Percentiles rank a stretch among this genome's conserved stretches.
Evolutionary conservation across 2,113 vertebrate species (phyloP).

Genomic region (Malurus cyaneus): DNA sequence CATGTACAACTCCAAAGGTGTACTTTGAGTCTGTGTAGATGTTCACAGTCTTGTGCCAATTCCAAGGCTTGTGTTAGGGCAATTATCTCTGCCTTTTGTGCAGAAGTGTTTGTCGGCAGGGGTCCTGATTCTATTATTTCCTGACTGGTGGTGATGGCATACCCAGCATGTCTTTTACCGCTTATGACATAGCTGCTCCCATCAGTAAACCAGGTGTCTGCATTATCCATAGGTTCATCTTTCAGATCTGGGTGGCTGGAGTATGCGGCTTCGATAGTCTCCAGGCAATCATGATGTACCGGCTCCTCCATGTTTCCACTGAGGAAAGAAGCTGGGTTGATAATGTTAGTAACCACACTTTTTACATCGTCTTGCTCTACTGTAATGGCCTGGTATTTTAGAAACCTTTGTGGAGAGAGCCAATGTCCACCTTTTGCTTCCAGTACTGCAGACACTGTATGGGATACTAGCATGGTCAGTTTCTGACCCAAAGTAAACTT

Average conservation of each 20-base stretch:
- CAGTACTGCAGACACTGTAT: not conserved
- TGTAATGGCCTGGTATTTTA: no score
- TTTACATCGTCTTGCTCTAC: not conserved
- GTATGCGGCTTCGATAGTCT: no score
- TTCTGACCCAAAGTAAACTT: not conserved
- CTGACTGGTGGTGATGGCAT: rapidly evolving
- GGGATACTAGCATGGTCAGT: not conserved
- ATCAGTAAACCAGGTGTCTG: not conserved
- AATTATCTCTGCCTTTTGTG: not conserved
- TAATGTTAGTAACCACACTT: not conserved
- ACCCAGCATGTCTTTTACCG: not conserved
- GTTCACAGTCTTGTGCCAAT: not conserved
- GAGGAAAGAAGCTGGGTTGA: not conserved
- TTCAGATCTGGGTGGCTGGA: not conserved
- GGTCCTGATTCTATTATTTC: not conserved
- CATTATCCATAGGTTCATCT: not conserved
- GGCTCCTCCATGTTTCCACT: not conserved
- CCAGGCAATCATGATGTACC: not conserved
- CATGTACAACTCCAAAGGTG: not conserved
- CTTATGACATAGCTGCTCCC: not conserved
- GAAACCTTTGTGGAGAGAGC: not conserved
- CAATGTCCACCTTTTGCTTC: not conserved
- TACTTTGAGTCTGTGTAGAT: not conserved
- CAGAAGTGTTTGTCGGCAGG: not conserved
- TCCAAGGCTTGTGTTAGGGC: rapidly evolving